Evolutionary conservation across 2,888 invertebrate species (phyloP), one percentile per base, ranked within the genome.

Genomic region (Zaprionus bogoriensis): DNA sequence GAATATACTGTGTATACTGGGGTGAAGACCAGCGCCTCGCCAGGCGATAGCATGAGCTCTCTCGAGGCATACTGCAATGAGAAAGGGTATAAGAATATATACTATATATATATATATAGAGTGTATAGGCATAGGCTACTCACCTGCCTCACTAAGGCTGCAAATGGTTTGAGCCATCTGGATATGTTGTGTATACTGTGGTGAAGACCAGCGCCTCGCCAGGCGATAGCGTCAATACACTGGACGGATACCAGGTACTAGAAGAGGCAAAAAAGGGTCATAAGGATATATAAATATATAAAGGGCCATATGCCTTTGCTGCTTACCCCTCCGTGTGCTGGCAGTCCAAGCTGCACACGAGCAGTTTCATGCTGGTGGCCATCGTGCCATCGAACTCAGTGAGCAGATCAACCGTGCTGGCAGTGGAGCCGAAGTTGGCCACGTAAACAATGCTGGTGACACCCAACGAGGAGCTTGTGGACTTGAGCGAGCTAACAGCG

Each of bases 401-500:
- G n/a, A n/a, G 22, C 10, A 88, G 47, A 46, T 87, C 61, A 0
- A 74, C 45, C 0, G 46, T 72, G 6, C 28, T 55, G 0, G 44
- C 17, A 4, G 36, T 44, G 0, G 70, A 47, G 2, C 83, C 80
- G 9, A 87, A 83, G 63, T 89, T 89, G 22, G 82, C 75, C 9
- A 85, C 68, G 27, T 58, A 83, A 0, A 88, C 39, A 7, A 87
- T 48, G 10, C 78, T 72, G 4, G 69, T 50, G 7, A 67, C 64
- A n/a, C 71, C 72, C n/a, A n/a, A n/a, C n/a, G n/a, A n/a, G n/a
- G n/a, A 0, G 60, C 14, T 3, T 84, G 60, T 0, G 53, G 77
- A 0, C 77, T 79, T 1, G 2, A 38, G 2, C 10, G 0, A 22
- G 0, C 1, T 10, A 42, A 27, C 4, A 4, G 9, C 45, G 3